Conservation (phyloP, 2,888 invertebrate species). For the Ceratothoa steindachneri region DNA sequence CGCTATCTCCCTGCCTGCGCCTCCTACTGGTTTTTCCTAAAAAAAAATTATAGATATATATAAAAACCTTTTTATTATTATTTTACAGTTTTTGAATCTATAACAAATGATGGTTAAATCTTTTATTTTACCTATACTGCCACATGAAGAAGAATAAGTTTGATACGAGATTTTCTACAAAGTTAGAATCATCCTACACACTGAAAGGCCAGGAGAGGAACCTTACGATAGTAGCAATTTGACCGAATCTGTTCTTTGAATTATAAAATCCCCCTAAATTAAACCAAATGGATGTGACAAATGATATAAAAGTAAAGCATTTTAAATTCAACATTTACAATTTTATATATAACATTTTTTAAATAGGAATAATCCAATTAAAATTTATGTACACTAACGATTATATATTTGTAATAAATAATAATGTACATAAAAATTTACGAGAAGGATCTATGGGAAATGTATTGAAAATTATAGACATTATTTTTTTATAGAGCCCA, state of each 20-base stretch:
- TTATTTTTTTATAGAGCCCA: too few relatives aligned
- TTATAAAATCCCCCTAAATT: neutral
- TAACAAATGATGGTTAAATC: neutral
- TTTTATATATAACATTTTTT: neutral
- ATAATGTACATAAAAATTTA: neutral
- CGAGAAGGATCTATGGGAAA: neutral
- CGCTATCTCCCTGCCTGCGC: too few relatives aligned
- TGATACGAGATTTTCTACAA: neutral
- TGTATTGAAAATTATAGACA: too few relatives aligned
- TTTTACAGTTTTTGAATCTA: neutral
- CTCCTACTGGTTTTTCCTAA: too few relatives aligned
- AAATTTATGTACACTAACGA: neutral
- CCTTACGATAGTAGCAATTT: neutral
- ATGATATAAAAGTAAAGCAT: neutral
- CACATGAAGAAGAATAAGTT: neutral
- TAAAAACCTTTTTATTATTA: neutral
- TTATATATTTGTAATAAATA: neutral
- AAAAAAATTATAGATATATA: too few relatives aligned
- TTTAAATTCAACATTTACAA: neutral
- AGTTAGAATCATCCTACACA: neutral
- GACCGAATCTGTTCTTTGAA: neutral
- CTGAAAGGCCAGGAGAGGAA: neutral
- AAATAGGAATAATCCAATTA: neutral
- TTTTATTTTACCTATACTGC: neutral
- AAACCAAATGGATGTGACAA: neutral